A percentile compares a stretch with the other conserved stretches of the same genome.
Conservation (phyloP, 37 sponge, comb jelly and placozoan species). For the Halichondria panicea region DNA sequence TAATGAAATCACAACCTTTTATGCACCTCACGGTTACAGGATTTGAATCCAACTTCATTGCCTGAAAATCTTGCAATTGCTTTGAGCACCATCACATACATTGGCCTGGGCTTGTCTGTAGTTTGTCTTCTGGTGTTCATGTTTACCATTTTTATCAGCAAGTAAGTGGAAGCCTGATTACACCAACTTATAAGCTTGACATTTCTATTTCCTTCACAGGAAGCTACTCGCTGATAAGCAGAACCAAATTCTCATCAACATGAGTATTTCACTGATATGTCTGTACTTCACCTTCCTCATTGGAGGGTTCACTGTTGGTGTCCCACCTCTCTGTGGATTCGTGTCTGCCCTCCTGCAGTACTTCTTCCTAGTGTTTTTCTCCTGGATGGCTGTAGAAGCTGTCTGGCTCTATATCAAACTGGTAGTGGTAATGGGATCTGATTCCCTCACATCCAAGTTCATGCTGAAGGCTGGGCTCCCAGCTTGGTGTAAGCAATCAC, state of each 20-base stretch:
- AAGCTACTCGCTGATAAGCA: constrained; percentile 32
- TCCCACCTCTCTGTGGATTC: constrained; percentile 47
- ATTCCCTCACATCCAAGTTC: background rate
- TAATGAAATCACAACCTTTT: too few relatives aligned
- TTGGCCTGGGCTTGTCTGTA: constrained; percentile 49
- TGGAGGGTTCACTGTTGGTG: constrained; percentile 10
- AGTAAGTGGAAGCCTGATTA: constrained; percentile 33
- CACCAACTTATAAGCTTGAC: too few relatives aligned
- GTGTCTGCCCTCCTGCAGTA: constrained; percentile 56
- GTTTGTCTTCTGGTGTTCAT: constrained; percentile 41
- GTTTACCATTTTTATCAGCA: constrained; percentile 35
- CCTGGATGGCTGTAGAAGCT: constrained; percentile 62
- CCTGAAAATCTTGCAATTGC: constrained; percentile 13
- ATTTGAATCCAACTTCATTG: constrained; percentile 18
- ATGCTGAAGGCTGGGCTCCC: constrained; percentile 21
- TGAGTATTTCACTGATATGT: constrained; percentile 48
- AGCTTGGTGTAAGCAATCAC: constrained; percentile 49
- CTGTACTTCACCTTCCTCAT: constrained; percentile 53
- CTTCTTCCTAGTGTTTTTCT: constrained; percentile 64
- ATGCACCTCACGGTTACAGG: too few relatives aligned
- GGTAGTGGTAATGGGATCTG: constrained; percentile 34
- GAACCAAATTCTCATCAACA: constrained; percentile 49
- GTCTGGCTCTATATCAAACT: constrained; percentile 54
- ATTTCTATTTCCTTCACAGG: too few relatives aligned
- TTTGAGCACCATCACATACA: constrained; percentile 42